Conservation (phyloP, 2,888 invertebrate genomes). For the Diadegma fenestrale region DNA sequence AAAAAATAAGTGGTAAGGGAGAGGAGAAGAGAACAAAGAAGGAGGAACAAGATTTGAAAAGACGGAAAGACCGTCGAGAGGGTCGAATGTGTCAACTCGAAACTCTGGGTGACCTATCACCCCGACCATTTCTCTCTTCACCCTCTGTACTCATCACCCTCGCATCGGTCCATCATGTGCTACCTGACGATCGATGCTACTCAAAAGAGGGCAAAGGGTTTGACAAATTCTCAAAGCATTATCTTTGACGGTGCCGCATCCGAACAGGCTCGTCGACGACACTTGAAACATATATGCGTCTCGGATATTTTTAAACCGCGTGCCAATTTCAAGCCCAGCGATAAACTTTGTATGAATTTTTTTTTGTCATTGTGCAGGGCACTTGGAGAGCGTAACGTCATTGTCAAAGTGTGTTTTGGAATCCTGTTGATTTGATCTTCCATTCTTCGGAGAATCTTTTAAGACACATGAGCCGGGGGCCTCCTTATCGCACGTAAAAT, state of each 20-base stretch:
- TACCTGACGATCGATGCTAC: slow-evolving; percentile 56
- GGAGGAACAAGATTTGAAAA: neutral
- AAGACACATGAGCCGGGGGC: neutral
- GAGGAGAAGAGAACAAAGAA: slow-evolving; percentile 6
- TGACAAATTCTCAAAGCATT: slow-evolving; percentile 64
- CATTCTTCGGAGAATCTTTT: neutral
- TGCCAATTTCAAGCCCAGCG: neutral
- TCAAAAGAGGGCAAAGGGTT: slow-evolving; percentile 37
- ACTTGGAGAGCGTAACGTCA: neutral
- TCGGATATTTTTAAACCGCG: neutral
- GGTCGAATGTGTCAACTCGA: slow-evolving; percentile 65
- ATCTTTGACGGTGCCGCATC: slow-evolving; percentile 48
- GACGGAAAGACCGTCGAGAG: slow-evolving; percentile 46
- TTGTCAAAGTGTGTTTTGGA: neutral
- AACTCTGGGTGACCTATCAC: slow-evolving; percentile 59
- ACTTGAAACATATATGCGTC: neutral
- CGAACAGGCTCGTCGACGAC: slow-evolving; percentile 34
- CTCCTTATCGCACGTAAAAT: neutral
- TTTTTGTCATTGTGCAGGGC: neutral
- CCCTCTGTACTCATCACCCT: slow-evolving; percentile 17
- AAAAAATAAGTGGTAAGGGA: neutral
- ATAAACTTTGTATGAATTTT: neutral
- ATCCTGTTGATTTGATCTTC: neutral
- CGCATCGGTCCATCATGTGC: neutral
- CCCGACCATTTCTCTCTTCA: slow-evolving; percentile 25